Percentiles rank a stretch among this genome's conserved stretches.
These are phyloP conservation scores for Eptesicus fuscus DNA, from an alignment of 2,113 vertebrate species.

Conservation along the genomic window DNA sequence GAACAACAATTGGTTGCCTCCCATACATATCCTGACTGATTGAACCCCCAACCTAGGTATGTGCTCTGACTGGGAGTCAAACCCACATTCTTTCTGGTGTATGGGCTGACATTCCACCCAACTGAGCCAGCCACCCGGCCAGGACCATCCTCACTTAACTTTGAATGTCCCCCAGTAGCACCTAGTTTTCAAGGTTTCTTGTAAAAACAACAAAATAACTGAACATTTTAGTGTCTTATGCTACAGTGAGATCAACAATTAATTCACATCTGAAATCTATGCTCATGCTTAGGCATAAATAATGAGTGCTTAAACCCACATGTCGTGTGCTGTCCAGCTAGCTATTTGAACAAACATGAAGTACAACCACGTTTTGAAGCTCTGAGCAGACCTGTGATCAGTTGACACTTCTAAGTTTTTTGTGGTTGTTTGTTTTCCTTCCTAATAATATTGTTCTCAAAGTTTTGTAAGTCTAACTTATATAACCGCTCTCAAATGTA, in stretches of 20 bases:
- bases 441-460: neutral
- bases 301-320: neutral
- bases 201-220: neutral
- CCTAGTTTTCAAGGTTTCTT: neutral
- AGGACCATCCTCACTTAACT: neutral
- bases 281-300: neutral
- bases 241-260: slow-evolving; percentile 26
- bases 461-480: neutral
- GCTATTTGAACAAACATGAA: neutral
- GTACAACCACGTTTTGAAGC: neutral
- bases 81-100: neutral
- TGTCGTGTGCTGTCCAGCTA: neutral
- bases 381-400: slow-evolving; percentile 19
- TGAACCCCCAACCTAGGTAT: neutral
- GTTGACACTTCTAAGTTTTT: neutral
- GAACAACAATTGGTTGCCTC: neutral
- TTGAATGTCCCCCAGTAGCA: neutral
- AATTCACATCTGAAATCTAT: slow-evolving; percentile 5
- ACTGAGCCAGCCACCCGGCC: too few relatives aligned
- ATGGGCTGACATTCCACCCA: too few relatives aligned
- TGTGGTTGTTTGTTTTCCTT: neutral
- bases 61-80: neutral
- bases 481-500: neutral
- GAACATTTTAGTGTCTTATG: neutral
- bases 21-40: too few relatives aligned